Evolutionary conservation across 2,797 vertebrate genomes (phyloP).

Genomic region (Ptychadena robeensis): DNA sequence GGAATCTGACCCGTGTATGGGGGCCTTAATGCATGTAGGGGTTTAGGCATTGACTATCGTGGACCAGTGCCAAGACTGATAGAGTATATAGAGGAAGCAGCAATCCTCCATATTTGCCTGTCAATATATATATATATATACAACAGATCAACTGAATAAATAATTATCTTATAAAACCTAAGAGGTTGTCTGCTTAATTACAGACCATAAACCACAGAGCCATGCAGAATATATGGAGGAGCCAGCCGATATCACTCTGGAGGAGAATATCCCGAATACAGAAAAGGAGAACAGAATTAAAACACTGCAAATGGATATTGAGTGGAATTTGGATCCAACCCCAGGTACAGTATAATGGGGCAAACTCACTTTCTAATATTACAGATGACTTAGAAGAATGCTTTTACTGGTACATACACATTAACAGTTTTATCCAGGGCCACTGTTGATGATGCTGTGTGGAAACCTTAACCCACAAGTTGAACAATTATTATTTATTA

Average conservation of each 20-base stretch:
- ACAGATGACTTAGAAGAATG: constrained; percentile 28
- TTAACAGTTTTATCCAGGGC: constrained; percentile 46
- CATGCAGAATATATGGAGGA: not conserved
- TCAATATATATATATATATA: no score
- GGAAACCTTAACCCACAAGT: no score
- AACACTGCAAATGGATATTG: constrained; percentile 59
- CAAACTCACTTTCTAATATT: constrained; percentile 40
- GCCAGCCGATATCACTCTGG: not conserved
- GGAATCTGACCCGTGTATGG: no score
- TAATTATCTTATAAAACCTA: not conserved
- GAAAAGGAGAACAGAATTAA: constrained; percentile 19
- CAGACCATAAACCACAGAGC: not conserved
- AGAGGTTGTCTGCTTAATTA: not conserved
- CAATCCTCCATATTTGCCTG: not conserved
- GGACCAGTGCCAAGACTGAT: no score
- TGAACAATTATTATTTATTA: no score
- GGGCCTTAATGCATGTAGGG: no score
- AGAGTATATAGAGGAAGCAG: not conserved
- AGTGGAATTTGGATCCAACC: constrained; percentile 39
- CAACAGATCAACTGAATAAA: not conserved
- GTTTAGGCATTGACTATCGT: not conserved
- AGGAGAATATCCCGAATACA: not conserved
- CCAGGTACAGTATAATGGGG: constrained; percentile 55
- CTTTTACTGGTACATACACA: constrained; percentile 9
- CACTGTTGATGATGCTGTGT: not conserved